These are phyloP conservation scores for Lutra lutra DNA, from an alignment of 2,797 vertebrate genomes.

Conservation along the genomic window DNA sequence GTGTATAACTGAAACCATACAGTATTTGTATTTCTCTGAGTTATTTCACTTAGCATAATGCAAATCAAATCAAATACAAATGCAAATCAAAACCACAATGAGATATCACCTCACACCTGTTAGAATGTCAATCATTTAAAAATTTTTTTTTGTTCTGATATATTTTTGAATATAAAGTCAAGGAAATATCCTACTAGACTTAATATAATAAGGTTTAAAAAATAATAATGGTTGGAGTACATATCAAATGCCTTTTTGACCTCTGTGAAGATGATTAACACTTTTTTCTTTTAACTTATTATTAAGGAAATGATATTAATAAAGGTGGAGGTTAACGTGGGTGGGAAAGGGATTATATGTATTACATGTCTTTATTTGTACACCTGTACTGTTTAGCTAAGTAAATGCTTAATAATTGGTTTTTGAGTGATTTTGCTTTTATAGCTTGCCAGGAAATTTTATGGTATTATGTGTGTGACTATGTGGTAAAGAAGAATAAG, in stretches of 20 bases:
- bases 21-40: neutral
- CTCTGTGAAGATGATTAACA: neutral
- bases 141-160: neutral
- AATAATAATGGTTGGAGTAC: neutral
- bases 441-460: neutral
- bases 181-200: neutral
- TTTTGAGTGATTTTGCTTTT: neutral
- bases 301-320: conserved; percentile 40
- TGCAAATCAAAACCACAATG: neutral
- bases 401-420: neutral
- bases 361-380: neutral
- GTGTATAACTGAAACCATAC: neutral
- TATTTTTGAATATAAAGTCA: conserved; percentile 19
- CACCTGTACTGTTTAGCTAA: neutral
- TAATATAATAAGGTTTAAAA: neutral
- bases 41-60: neutral
- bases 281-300: conserved; percentile 28
- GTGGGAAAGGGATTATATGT: neutral
- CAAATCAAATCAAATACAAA: neutral
- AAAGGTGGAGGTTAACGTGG: neutral
- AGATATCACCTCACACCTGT: neutral
- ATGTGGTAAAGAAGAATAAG: neutral
- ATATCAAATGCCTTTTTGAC: conserved; percentile 50
- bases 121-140: neutral
- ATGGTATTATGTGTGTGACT: neutral